Evolutionary conservation across 2,888 invertebrate genomes (phyloP).

Genomic region (Lapara coniferarum): DNA sequence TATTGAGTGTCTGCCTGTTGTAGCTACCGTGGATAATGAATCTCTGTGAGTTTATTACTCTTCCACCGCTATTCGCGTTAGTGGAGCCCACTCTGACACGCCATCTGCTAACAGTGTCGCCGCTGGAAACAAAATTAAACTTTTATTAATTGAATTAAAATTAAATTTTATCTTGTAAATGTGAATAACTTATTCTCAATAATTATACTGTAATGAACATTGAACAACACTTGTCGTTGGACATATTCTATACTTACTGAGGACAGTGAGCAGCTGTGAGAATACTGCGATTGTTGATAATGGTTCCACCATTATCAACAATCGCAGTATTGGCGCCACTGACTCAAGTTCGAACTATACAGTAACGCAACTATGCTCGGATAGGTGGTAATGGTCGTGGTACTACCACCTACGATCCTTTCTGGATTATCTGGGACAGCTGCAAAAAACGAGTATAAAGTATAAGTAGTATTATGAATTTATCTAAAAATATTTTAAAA

Average conservation of each 20-base stretch:
- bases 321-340: constrained; percentile 36
- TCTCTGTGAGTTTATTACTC: constrained; percentile 28
- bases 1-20: constrained; percentile 35
- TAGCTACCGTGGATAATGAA: constrained; percentile 40
- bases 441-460: constrained; percentile 30
- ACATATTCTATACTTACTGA: constrained; percentile 34
- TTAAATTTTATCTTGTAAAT: neutral
- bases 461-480: neutral
- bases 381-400: constrained; percentile 41
- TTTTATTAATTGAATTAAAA: constrained; percentile 5
- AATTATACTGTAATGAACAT: too few species aligned
- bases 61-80: constrained; percentile 45
- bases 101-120: constrained; percentile 37
- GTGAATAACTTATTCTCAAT: too few species aligned
- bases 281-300: constrained; percentile 41
- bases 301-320: constrained; percentile 41
- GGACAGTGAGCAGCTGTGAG: constrained; percentile 44
- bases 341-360: constrained; percentile 2
- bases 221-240: neutral
- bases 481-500: too few species aligned
- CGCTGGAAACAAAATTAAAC: constrained; percentile 35
- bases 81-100: constrained; percentile 47
- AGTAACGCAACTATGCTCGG: constrained; percentile 38
- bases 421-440: constrained; percentile 41
- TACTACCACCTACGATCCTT: constrained; percentile 49